phyloP scores from a whole-genome alignment of 2,888 invertebrate species.

The Callimorpha dominula region DNA sequence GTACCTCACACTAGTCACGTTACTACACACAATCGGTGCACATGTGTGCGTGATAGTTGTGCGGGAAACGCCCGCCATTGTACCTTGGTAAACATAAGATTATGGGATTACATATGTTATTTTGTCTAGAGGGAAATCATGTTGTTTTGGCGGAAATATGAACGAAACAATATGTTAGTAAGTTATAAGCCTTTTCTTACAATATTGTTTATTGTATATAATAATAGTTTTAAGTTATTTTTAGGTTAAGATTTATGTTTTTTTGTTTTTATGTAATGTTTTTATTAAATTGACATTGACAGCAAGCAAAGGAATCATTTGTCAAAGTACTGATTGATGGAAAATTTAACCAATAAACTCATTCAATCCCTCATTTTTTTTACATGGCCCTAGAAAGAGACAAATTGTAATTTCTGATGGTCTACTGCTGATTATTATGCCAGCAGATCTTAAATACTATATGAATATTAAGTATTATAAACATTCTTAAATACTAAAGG shows the following conservation, averaged over 20 bases:
- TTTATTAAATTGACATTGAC: neutral
- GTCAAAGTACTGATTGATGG: neutral
- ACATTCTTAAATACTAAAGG: too few relatives aligned
- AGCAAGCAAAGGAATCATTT: neutral
- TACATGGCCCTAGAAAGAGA: too few relatives aligned
- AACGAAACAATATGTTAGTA: neutral
- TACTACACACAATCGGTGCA: constrained; percentile 38
- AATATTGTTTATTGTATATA: neutral
- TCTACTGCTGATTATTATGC: too few relatives aligned
- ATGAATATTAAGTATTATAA: too few relatives aligned
- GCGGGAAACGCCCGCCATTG: constrained; percentile 35
- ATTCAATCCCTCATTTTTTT: too few relatives aligned
- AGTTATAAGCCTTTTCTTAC: neutral
- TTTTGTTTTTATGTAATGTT: too few relatives aligned
- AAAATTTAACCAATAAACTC: neutral
- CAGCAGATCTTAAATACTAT: too few relatives aligned
- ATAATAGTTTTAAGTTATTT: neutral
- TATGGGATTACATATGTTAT: constrained; percentile 37
- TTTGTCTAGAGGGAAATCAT: constrained; percentile 22
- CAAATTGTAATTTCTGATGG: too few relatives aligned
- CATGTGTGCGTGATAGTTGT: constrained; percentile 55
- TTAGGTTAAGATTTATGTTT: neutral
- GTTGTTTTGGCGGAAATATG: neutral
- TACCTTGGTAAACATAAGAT: constrained; percentile 30
- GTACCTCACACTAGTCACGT: constrained; percentile 43